Percentiles rank a stretch among this genome's conserved stretches.
Conservation (phyloP, 1,140 invertebrate species). For the Cheumatopsyche charites region DNA sequence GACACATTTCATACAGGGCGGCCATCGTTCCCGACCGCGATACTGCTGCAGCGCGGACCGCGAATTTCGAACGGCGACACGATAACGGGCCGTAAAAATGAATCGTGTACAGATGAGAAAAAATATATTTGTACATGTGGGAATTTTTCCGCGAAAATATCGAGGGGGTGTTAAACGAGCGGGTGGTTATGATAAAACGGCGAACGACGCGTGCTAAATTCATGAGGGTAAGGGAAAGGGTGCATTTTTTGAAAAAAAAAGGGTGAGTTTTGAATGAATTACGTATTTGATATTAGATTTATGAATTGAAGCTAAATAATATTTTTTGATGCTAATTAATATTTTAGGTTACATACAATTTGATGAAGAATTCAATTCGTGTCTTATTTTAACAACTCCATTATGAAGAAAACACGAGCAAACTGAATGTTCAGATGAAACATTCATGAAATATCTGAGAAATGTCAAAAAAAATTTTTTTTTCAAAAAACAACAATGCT, state of each 20-base stretch:
- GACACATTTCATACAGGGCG: conserved; percentile 33
- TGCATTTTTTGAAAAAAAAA: conserved; percentile 5
- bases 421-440: no score
- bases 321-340: no score
- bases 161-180: no score
- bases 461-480: no score
- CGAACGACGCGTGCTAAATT: not conserved
- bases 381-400: not conserved
- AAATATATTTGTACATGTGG: not conserved
- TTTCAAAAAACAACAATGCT: no score
- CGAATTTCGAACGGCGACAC: conserved; percentile 31
- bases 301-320: no score
- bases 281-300: no score
- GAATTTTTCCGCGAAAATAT: no score
- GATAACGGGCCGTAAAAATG: conserved; percentile 19
- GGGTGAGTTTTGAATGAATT: no score
- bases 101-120: not conserved
- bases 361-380: not conserved
- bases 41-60: conserved; percentile 14
- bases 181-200: no score
- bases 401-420: not conserved
- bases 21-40: conserved; percentile 33
- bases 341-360: no score
- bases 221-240: not conserved
- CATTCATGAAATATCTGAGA: no score